These are phyloP conservation scores for Oreochromis tanganicae DNA, from an alignment of 2,113 vertebrate genomes.

Conservation along the genomic window DNA sequence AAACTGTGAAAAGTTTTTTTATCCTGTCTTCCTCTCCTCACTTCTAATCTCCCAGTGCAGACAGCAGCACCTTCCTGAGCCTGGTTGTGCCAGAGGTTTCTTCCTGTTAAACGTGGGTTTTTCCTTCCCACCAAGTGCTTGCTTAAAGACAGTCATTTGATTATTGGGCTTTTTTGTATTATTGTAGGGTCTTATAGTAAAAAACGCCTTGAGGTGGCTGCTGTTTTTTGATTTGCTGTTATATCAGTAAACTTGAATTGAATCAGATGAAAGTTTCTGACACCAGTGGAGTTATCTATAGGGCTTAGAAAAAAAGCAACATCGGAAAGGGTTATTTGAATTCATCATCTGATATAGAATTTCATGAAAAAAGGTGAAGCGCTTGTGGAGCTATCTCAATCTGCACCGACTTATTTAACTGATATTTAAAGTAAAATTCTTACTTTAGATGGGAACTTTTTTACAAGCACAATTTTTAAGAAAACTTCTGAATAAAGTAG, in stretches of 20 bases:
- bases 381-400: background rate
- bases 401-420: background rate
- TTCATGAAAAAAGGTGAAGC: background rate
- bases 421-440: background rate
- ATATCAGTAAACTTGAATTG: background rate
- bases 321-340: background rate
- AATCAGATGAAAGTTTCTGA: background rate
- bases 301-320: background rate
- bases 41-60: background rate
- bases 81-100: background rate
- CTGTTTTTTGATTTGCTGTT: background rate
- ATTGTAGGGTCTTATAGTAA: background rate
- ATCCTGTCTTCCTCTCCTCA: background rate
- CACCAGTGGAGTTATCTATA: background rate
- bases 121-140: background rate
- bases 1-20: background rate
- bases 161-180: background rate
- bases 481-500: background rate
- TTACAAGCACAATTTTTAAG: background rate
- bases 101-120: background rate
- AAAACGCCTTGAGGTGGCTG: background rate
- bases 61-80: background rate
- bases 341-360: background rate
- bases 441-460: background rate
- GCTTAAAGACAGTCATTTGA: background rate